Conservation (phyloP, 2,888 invertebrate genomes). For the Vesta saturnalis region DNA sequence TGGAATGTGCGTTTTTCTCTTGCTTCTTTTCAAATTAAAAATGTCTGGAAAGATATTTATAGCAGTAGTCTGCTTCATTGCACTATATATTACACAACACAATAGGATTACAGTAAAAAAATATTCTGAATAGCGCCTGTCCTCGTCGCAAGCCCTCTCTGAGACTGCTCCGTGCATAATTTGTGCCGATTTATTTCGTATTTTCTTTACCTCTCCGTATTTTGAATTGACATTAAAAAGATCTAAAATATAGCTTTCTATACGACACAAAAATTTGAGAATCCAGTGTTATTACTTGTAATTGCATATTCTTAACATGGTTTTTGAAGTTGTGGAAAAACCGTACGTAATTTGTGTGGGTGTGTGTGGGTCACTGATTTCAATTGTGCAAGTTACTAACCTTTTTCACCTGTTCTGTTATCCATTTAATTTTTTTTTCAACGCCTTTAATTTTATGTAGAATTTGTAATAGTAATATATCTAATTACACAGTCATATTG, state of each 20-base stretch:
- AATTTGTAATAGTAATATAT: no score
- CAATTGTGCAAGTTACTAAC: constrained; percentile 25
- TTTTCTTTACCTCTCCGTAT: constrained; percentile 19
- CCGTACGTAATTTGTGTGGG: constrained; percentile 22
- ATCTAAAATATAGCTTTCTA: neutral
- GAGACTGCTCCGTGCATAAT: constrained; percentile 44
- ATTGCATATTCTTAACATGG: no score
- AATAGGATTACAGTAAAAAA: constrained; percentile 59
- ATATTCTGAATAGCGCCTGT: constrained; percentile 42
- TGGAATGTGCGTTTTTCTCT: constrained; percentile 36
- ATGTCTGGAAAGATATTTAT: constrained; percentile 56
- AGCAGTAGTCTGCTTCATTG: constrained; percentile 54
- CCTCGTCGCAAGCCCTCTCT: constrained; percentile 39
- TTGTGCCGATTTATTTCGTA: constrained; percentile 41
- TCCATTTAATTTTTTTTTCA: constrained; percentile 22
- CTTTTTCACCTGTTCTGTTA: constrained; percentile 24
- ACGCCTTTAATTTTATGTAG: constrained; percentile 24
- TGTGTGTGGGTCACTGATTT: constrained; percentile 28
- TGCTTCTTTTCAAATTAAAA: constrained; percentile 51
- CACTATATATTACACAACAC: constrained; percentile 60
- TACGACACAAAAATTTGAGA: neutral
- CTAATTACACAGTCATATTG: no score
- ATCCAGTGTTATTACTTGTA: neutral
- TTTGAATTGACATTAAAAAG: constrained; percentile 17
- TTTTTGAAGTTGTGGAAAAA: constrained; percentile 10